Percentiles rank a stretch among this genome's conserved stretches.
Evolutionary conservation across 2,797 vertebrate species (phyloP).

Genomic region (Aulostomus chinensis): DNA sequence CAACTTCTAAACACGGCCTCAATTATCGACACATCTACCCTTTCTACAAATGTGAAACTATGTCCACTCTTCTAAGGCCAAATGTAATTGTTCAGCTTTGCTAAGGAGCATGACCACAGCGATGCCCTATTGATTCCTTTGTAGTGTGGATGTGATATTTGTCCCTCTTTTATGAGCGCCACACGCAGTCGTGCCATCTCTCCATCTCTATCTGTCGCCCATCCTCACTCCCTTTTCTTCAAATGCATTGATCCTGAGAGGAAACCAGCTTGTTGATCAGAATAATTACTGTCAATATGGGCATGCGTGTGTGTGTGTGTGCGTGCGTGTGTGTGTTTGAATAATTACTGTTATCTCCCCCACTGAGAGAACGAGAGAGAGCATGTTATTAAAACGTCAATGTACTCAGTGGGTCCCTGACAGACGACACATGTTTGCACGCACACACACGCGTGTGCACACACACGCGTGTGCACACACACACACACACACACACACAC

Average conservation of each 20-base stretch:
- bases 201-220: constrained; percentile 13
- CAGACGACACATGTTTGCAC: constrained; percentile 57
- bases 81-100: constrained; percentile 65
- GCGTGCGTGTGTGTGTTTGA: constrained; percentile 57
- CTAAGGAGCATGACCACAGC: constrained; percentile 47
- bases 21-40: constrained; percentile 62
- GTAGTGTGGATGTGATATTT: constrained; percentile 72
- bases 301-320: constrained; percentile 47
- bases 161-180: constrained; percentile 64
- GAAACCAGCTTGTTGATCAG: constrained; percentile 83
- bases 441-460: constrained; percentile 16
- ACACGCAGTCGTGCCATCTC: constrained; percentile 59
- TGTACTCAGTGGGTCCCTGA: constrained; percentile 64
- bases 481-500: constrained; percentile 14
- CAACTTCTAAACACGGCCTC: constrained; percentile 21
- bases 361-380: constrained; percentile 65
- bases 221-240: constrained; percentile 52
- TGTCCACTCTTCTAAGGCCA: constrained; percentile 50
- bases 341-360: constrained; percentile 83
- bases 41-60: constrained; percentile 47
- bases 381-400: constrained; percentile 81
- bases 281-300: constrained; percentile 77
- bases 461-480: constrained; percentile 6
- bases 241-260: constrained; percentile 79
- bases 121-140: constrained; percentile 61